Conservation (phyloP, 2,797 vertebrate species). For the Rhinophrynus dorsalis region DNA sequence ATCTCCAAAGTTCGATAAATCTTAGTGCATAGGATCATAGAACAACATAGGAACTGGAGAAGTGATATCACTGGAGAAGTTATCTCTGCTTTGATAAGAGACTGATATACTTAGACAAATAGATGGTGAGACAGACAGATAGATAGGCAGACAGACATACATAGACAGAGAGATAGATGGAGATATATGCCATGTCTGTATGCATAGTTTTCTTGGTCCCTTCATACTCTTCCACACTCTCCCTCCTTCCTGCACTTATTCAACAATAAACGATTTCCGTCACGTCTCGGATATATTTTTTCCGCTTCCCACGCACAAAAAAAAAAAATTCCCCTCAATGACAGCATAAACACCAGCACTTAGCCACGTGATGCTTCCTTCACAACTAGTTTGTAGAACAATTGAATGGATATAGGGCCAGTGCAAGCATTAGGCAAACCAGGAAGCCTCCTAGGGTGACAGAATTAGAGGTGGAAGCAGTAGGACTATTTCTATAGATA, state of each 20-base stretch:
- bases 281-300: slow-evolving; percentile 7
- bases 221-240: neutral
- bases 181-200: neutral
- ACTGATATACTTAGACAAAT: too few species aligned
- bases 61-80: too few species aligned
- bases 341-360: slow-evolving; percentile 16
- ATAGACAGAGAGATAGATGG: slow-evolving; percentile 1
- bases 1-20: too few species aligned
- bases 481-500: too few species aligned
- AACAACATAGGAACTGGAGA: too few species aligned
- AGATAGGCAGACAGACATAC: neutral
- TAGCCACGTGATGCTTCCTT: neutral
- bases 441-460: too few species aligned
- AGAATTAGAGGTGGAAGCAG: too few species aligned
- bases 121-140: slow-evolving; percentile 2
- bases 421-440: too few species aligned
- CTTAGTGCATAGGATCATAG: too few species aligned
- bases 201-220: neutral
- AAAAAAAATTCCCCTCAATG: neutral
- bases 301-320: slow-evolving; percentile 13
- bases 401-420: too few species aligned
- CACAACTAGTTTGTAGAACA: too few species aligned
- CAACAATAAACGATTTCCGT: slow-evolving; percentile 1
- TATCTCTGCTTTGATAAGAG: too few species aligned
- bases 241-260: neutral